Evolutionary conservation across 2,888 invertebrate species (phyloP).

Genomic region (Xestia xanthographa): DNA sequence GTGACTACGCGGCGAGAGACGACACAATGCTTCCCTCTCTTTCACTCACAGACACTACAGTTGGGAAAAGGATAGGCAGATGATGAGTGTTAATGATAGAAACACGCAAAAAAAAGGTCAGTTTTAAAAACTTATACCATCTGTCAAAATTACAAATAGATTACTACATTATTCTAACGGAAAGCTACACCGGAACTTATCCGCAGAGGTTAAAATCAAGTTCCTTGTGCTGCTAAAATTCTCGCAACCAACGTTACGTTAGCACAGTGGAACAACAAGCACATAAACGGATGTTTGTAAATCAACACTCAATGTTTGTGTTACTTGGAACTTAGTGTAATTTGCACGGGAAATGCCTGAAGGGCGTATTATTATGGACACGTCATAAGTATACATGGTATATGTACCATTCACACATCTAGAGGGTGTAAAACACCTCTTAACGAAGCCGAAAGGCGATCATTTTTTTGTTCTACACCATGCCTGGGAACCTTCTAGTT

Average conservation of each 20-base stretch:
- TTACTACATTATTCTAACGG: neutral
- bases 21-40: too few relatives aligned
- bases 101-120: too few relatives aligned
- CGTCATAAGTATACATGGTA: neutral
- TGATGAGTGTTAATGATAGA: too few relatives aligned
- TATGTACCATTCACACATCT: neutral
- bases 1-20: too few relatives aligned
- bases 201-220: neutral
- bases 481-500: too few relatives aligned
- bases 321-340: slow-evolving; percentile 47
- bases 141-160: neutral
- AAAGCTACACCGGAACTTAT: neutral
- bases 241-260: slow-evolving; percentile 22
- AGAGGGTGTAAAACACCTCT: too few relatives aligned
- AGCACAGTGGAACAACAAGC: slow-evolving; percentile 12
- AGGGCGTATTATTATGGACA: slow-evolving; percentile 18
- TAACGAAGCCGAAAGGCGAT: too few relatives aligned
- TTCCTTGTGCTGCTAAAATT: slow-evolving; percentile 17
- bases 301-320: slow-evolving; percentile 51
- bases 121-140: too few relatives aligned
- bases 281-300: slow-evolving; percentile 35
- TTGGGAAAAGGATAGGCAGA: too few relatives aligned
- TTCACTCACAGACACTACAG: too few relatives aligned
- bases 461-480: too few relatives aligned
- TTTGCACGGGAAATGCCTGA: slow-evolving; percentile 41